Conservation (phyloP, 2,113 vertebrate species). For the Zapornia atra region DNA sequence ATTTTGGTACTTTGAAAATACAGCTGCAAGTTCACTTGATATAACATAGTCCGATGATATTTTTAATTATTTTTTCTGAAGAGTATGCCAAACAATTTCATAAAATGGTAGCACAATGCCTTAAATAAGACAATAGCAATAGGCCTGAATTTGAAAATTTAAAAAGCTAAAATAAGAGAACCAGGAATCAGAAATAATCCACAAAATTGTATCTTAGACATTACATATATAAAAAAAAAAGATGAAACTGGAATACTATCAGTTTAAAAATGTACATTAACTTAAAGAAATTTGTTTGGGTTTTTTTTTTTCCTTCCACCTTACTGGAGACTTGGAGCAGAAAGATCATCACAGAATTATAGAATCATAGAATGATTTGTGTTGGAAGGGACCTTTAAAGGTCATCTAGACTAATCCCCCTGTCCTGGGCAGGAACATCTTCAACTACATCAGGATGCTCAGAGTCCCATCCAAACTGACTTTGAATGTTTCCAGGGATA, state of each 20-base stretch:
- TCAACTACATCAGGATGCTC: background rate
- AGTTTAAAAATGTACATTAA: background rate
- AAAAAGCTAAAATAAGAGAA: background rate
- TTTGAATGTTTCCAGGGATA: background rate
- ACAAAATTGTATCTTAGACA: background rate
- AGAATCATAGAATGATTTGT: background rate
- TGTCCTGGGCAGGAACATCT: background rate
- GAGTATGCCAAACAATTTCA: background rate
- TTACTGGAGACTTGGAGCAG: background rate
- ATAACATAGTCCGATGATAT: background rate
- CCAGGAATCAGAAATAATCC: background rate
- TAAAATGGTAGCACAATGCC: background rate
- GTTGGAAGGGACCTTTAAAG: background rate
- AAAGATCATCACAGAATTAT: background rate
- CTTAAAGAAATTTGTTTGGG: background rate
- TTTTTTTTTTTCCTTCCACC: background rate
- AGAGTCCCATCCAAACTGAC: background rate
- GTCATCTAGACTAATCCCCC: accelerated
- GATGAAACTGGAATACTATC: background rate
- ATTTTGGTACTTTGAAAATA: background rate
- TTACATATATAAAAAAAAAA: background rate
- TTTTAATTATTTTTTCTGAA: background rate
- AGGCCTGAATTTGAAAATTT: background rate
- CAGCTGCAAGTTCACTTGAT: background rate
- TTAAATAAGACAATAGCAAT: background rate